These are phyloP conservation scores for Thalassoma bifasciatum DNA, from an alignment of 2,113 vertebrate genomes.

Conservation along the genomic window DNA sequence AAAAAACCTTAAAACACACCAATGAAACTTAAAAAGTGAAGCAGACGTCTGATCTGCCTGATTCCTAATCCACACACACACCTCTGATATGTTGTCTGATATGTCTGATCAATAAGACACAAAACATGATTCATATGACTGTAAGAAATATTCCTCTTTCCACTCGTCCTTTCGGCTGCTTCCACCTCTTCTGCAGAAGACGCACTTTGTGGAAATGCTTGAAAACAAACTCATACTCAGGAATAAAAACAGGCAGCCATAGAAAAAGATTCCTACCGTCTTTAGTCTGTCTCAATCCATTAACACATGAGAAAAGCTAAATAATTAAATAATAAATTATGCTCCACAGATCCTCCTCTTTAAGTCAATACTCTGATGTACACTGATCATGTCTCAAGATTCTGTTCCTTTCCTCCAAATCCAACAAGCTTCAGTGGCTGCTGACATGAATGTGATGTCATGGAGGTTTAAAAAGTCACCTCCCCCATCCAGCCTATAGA, in stretches of 20 bases:
- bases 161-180: not conserved
- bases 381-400: not conserved
- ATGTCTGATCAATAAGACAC: slow-evolving; percentile 10
- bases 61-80: not conserved
- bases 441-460: not conserved
- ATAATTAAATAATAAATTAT: not conserved
- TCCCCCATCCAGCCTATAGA: not conserved
- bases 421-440: slow-evolving; percentile 1
- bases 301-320: no score
- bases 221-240: not conserved
- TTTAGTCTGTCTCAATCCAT: no score
- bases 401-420: not conserved
- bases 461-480: not conserved
- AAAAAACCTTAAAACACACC: slow-evolving; percentile 1
- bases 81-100: slow-evolving; percentile 35
- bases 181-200: not conserved
- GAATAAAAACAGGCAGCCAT: not conserved
- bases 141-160: not conserved
- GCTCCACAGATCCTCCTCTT: not conserved
- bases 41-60: not conserved
- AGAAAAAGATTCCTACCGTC: not conserved
- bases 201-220: not conserved
- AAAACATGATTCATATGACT: not conserved
- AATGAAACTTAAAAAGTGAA: slow-evolving; percentile 2
- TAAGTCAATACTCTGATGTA: not conserved